Conservation (phyloP, 2,113 vertebrate species). For the Agelaius phoeniceus region DNA sequence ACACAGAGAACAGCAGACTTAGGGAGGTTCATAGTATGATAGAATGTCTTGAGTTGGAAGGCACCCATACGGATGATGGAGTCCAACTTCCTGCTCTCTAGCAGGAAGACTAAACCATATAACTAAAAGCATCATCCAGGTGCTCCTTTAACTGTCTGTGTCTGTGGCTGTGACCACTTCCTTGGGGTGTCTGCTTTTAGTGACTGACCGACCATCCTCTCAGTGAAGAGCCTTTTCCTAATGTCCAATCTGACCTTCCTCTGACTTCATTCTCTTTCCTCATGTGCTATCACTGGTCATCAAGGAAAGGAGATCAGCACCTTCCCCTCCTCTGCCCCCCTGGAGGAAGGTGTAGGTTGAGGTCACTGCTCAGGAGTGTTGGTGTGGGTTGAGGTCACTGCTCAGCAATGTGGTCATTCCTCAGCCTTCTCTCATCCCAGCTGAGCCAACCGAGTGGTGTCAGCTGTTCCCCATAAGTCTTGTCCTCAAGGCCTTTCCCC, state of each 20-base stretch:
- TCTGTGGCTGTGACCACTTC: neutral
- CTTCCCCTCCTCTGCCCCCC: neutral
- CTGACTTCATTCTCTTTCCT: neutral
- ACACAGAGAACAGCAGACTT: neutral
- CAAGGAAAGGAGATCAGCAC: neutral
- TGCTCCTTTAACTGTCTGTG: neutral
- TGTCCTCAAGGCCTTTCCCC: neutral
- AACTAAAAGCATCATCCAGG: neutral
- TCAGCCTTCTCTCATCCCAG: neutral
- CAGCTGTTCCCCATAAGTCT: neutral
- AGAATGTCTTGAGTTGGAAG: neutral
- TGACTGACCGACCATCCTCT: neutral
- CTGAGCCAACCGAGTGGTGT: neutral
- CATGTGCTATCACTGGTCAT: neutral
- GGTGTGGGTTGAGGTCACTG: neutral
- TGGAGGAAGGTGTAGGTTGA: neutral
- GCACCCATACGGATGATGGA: accelerated
- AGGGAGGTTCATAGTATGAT: neutral
- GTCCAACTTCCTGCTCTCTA: neutral
- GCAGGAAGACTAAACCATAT: neutral
- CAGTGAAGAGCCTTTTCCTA: neutral
- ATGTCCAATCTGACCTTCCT: neutral
- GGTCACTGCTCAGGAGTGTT: neutral
- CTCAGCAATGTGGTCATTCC: neutral
- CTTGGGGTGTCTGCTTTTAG: neutral